These are phyloP conservation scores for Trichechus manatus DNA, from an alignment of 2,113 vertebrate species.

Conservation along the genomic window DNA sequence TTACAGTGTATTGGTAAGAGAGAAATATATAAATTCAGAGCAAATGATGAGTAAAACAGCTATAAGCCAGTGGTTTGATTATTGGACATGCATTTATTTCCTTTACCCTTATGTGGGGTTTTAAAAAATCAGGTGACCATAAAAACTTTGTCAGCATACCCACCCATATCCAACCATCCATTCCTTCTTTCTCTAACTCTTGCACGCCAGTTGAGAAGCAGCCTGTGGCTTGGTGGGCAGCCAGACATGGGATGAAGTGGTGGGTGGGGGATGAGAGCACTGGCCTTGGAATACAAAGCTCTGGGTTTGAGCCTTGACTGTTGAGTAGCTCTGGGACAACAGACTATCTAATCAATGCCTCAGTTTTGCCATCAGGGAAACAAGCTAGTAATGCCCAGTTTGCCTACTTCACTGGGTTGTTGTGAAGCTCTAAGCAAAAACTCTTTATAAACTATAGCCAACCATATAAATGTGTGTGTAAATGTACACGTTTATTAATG, in stretches of 20 bases:
- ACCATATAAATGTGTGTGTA: not conserved
- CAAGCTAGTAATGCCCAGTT: not conserved
- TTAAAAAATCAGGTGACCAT: not conserved
- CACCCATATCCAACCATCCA: not conserved
- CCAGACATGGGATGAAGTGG: not conserved
- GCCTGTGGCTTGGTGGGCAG: not conserved
- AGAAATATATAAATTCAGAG: slow-evolving; percentile 27
- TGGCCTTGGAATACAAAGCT: not conserved
- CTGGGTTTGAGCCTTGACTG: not conserved
- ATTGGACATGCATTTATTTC: not conserved
- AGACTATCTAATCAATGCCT: not conserved
- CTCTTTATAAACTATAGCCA: not conserved
- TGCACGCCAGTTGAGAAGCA: rapidly evolving
- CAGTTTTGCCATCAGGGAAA: not conserved
- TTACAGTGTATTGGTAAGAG: not conserved
- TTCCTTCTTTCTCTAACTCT: not conserved
- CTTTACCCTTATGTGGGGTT: not conserved
- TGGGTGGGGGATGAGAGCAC: not conserved
- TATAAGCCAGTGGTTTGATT: not conserved
- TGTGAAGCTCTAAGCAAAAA: not conserved
- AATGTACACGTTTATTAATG: not conserved
- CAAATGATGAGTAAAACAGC: not conserved
- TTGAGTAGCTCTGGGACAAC: not conserved
- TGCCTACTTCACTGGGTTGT: not conserved
- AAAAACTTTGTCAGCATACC: not conserved